These are phyloP conservation scores for Philopedon plagiatum DNA, from an alignment of 2,888 invertebrate species.

Conservation along the genomic window DNA sequence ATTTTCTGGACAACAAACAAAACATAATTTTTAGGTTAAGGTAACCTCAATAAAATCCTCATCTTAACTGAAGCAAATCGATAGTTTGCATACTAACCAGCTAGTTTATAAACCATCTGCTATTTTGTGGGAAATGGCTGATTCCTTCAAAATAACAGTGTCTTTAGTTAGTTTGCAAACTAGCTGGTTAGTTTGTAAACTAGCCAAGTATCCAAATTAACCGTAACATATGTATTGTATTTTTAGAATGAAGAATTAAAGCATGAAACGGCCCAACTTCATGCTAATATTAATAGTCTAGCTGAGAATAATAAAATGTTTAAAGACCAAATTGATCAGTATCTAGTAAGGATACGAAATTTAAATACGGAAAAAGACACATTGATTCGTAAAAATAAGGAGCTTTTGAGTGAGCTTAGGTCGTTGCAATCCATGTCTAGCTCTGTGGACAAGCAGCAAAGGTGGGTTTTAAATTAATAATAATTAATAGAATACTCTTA, in stretches of 20 bases:
- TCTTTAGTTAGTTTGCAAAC: no score
- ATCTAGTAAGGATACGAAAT: constrained; percentile 57
- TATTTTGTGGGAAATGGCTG: no score
- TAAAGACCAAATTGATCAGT: constrained; percentile 61
- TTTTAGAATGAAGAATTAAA: constrained; percentile 63
- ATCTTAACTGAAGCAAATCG: no score
- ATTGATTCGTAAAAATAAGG: constrained; percentile 59
- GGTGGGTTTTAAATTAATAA: constrained; percentile 47
- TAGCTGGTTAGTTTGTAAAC: no score
- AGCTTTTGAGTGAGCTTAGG: constrained; percentile 60
- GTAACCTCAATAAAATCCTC: no score
- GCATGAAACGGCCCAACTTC: constrained; percentile 57
- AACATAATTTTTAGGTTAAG: no score
- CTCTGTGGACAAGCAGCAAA: constrained; percentile 56
- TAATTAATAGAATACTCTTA: no score
- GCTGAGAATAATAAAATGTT: constrained; percentile 60
- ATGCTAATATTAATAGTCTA: constrained; percentile 54
- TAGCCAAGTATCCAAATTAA: no score
- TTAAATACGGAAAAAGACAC: constrained; percentile 60
- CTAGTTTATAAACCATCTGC: no score
- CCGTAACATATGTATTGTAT: constrained; percentile 18
- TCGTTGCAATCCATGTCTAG: constrained; percentile 55
- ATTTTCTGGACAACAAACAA: no score
- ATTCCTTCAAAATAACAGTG: no score
- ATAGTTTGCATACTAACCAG: no score